Base-by-base conservation (phyloP, 2,888 invertebrate species). In the Phania funesta region DNA sequence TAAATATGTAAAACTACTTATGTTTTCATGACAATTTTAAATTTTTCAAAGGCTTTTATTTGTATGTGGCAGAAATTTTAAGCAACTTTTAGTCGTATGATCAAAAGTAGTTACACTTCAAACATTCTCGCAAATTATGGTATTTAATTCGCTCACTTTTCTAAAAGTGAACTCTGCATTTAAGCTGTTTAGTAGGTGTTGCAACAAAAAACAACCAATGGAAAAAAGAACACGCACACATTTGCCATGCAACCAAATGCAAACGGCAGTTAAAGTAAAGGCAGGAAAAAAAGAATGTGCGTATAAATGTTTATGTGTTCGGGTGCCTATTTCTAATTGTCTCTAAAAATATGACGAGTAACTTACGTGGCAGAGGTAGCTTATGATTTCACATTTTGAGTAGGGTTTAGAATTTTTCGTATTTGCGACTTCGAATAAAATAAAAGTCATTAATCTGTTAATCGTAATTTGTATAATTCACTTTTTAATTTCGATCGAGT, bases 101-200 rank as follows among this genome's bases (percentile, higher is more conserved):
- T 58, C 4, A n/a, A 18, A 13, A 22, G 73, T 73, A 77, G 77
- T 81, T 81, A 68, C 35, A 64, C 81, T 81, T 77, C 56, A 82
- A 82, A 82, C 73, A 73, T 77, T 38, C 77, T 67, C 50, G 20
- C 74, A 82, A 78, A 82, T 67, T 68, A 77, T 44, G 81, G 81
- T 67, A 82, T 82, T 82, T 82, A 82, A 46, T 60, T 74, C 68
- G 78, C 73, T 64, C 78, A 64, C 73, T 78, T 71, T 78, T 50
- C 64, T 4, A 71, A 56, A 73, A 32, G 56, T 70, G 67, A 73
- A 74, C 64, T 44, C 71, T 77, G 81, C 78, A 82, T 78, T 82
- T 77, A 82, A 82, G 65, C 60, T 67, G 68, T 75, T 80, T 70
- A 50, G 50, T 44, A 54, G 13, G 54, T 64, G 56, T 32, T 48